Conservation (phyloP, 2,888 invertebrate genomes). For the Allygus modestus region DNA sequence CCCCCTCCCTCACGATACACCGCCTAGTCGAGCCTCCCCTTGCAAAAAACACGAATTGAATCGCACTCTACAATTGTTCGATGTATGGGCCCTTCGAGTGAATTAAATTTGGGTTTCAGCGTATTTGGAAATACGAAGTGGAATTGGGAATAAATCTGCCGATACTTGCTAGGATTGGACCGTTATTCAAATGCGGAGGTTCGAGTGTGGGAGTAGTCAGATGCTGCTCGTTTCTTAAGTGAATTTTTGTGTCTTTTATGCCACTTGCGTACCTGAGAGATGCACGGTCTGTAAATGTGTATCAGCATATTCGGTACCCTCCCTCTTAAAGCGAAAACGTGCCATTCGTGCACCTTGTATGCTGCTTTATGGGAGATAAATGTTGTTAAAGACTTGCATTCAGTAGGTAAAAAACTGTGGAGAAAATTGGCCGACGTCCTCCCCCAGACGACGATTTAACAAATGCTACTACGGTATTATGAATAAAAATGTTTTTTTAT, state of each 20-base stretch:
- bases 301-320: no score
- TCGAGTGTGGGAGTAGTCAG: background rate
- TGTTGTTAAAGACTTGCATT: no score
- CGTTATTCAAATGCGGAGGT: conserved; percentile 18
- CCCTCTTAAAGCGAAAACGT: no score
- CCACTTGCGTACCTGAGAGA: background rate
- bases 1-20: conserved; percentile 44
- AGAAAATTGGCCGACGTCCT: no score
- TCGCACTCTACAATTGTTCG: conserved; percentile 55
- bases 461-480: no score
- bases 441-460: no score
- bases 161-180: conserved; percentile 4
- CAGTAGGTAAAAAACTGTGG: no score
- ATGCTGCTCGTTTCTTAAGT: background rate
- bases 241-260: conserved; percentile 14
- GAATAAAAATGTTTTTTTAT: no score
- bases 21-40: conserved; percentile 13
- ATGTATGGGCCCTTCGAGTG: conserved; percentile 54
- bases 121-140: conserved; percentile 45
- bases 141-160: conserved; percentile 36
- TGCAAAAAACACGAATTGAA: conserved; percentile 58
- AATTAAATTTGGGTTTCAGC: conserved; percentile 58
- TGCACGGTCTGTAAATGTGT: no score
- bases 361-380: no score
- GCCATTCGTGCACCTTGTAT: no score